These are phyloP conservation scores for Sebastes steindachneri DNA, from an alignment of 2,797 vertebrate species.

Conservation along the genomic window DNA sequence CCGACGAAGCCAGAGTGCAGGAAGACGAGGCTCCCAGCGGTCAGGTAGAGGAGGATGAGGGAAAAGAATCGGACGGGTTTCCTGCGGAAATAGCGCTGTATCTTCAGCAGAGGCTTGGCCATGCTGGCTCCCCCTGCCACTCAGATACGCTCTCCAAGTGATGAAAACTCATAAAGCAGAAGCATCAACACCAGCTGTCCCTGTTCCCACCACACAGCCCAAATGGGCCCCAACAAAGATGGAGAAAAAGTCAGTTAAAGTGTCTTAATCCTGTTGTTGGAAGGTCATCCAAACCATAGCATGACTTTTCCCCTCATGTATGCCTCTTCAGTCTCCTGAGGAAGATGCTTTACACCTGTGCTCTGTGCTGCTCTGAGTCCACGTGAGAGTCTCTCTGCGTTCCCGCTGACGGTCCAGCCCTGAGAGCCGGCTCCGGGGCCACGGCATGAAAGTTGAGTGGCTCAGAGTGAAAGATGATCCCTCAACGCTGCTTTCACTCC, in stretches of 20 bases:
- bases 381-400: slow-evolving; percentile 40
- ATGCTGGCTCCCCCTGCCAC: slow-evolving; percentile 82
- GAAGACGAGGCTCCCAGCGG: slow-evolving; percentile 93
- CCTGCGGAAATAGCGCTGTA: slow-evolving; percentile 94
- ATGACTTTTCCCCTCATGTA: slow-evolving; percentile 33
- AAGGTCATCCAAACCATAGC: slow-evolving; percentile 52
- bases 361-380: slow-evolving; percentile 24
- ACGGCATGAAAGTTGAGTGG: slow-evolving; percentile 74
- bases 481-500: slow-evolving; percentile 62
- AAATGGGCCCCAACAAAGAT: slow-evolving; percentile 8
- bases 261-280: slow-evolving; percentile 31
- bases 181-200: slow-evolving; percentile 31
- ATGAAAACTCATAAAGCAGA: slow-evolving; percentile 75
- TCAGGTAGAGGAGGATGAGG: slow-evolving; percentile 94
- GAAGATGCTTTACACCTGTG: slow-evolving; percentile 32
- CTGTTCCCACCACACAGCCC: neutral
- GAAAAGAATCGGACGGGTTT: slow-evolving; percentile 94
- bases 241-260: slow-evolving; percentile 19
- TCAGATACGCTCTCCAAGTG: slow-evolving; percentile 48
- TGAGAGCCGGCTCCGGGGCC: slow-evolving; percentile 58
- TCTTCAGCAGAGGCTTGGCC: slow-evolving; percentile 92
- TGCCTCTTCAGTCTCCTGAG: slow-evolving; percentile 38
- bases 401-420: slow-evolving; percentile 57
- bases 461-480: slow-evolving; percentile 81
- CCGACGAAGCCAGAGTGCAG: slow-evolving; percentile 89